Conservation (phyloP, 2,797 vertebrate species). For the Pelochelys cantorii region DNA sequence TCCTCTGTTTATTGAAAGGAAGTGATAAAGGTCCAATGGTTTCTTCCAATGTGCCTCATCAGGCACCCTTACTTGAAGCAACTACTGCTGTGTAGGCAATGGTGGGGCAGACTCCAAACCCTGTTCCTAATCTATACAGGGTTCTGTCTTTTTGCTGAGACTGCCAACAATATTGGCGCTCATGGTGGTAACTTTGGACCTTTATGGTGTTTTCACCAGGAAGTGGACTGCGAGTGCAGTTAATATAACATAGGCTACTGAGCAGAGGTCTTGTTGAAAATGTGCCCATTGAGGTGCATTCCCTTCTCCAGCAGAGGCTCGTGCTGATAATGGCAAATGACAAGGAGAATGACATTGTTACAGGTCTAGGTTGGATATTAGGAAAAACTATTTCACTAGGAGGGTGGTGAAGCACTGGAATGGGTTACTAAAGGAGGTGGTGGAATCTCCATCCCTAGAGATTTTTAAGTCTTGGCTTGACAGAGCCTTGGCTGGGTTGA, state of each 20-base stretch:
- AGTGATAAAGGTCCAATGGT: neutral
- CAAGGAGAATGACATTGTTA: neutral
- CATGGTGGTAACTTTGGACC: neutral
- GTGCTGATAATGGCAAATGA: neutral
- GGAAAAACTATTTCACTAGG: too few species aligned
- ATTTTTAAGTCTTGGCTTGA: too few species aligned
- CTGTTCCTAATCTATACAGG: neutral
- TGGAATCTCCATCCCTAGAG: too few species aligned
- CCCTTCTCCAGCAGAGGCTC: neutral
- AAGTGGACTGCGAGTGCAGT: neutral
- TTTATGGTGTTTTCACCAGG: neutral
- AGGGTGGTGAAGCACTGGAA: too few species aligned
- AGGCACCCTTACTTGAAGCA: neutral
- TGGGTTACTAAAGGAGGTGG: too few species aligned
- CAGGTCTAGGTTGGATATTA: too few species aligned
- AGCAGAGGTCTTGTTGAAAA: neutral
- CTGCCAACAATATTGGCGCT: neutral
- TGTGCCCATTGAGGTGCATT: rapidly evolving
- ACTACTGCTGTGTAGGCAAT: neutral
- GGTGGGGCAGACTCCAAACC: too few species aligned
- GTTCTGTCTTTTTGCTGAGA: rapidly evolving
- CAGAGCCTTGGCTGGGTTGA: too few species aligned
- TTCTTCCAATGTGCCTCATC: neutral
- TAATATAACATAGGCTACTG: neutral
- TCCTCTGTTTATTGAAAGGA: neutral